Evolutionary conservation across 2,888 invertebrate species (phyloP).

Genomic region (Nineta flava): DNA sequence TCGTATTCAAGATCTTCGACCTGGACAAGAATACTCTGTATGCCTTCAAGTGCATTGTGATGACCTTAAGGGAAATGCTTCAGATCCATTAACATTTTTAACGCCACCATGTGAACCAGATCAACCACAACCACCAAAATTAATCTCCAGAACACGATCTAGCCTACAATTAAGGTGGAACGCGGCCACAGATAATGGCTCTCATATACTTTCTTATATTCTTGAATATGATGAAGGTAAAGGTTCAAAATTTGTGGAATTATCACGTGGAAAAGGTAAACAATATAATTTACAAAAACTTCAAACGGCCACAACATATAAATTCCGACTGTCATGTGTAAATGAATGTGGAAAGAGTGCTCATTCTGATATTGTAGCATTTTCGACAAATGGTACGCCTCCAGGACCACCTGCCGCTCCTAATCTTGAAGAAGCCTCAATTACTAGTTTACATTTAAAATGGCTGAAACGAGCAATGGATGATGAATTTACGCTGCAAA

Average conservation of each 20-base stretch:
- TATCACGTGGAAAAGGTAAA: constrained; percentile 54
- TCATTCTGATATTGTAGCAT: constrained; percentile 51
- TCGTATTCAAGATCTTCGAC: constrained; percentile 68
- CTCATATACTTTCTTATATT: constrained; percentile 57
- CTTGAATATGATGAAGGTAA: constrained; percentile 64
- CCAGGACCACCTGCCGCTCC: constrained; percentile 70
- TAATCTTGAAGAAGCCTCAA: constrained; percentile 41
- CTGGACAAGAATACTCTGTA: constrained; percentile 76
- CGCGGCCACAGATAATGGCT: constrained; percentile 62
- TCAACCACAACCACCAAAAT: constrained; percentile 51
- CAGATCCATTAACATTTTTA: constrained; percentile 62
- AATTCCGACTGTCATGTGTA: constrained; percentile 67
- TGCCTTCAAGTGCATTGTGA: constrained; percentile 64
- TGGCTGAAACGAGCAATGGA: constrained; percentile 65
- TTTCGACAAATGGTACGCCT: constrained; percentile 63
- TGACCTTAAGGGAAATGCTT: constrained; percentile 55
- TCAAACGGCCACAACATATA: constrained; percentile 62
- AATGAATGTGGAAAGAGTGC: constrained; percentile 64
- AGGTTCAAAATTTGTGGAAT: constrained; percentile 51
- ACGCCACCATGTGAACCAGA: constrained; percentile 74
- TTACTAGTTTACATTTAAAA: constrained; percentile 47
- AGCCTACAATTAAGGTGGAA: constrained; percentile 55
- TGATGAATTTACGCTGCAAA: constrained; percentile 68
- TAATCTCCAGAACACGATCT: constrained; percentile 53
- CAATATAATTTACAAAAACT: constrained; percentile 62